Evolutionary conservation across 2,888 invertebrate genomes (phyloP), one percentile per base, ranked within the genome.

Genomic region (Pimpla rufipes): DNA sequence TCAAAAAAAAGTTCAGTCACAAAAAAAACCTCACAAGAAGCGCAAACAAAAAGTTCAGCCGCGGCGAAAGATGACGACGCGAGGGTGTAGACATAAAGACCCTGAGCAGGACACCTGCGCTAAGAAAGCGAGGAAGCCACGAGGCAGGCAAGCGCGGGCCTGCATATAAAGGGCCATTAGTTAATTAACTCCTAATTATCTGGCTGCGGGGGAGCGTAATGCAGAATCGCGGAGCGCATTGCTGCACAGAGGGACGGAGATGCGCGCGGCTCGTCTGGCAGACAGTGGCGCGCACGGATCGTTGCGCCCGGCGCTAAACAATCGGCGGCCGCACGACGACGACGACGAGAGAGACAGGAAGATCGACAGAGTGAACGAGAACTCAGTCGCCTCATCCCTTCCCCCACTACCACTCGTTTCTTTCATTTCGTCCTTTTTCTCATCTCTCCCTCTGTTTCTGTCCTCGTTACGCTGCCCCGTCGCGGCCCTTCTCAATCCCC

Each of bases 121-220:
- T 11, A 55, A 21, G 21, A 16, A 29, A 13, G 35, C 59, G 13
- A 42, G 11, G 40, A 29, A 47, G 42, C n/a, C 35, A 18, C n/a
- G 57, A 10, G 37, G 42, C 52, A 76, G 37, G 74, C 79, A 57
- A 74, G 50, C 18, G 45, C 18, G 76, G 70, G 52, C 40, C 55
- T 85, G 86, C 85, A 84, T 85, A 89, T 89, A 90, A 90, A 90
- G 90, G 90, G 88, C 91, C 91, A 91, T 91, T 91, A 91, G 91
- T 91, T 91, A 91, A 91, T 91, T 91, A 91, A 91, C 91, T 90
- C 88, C 91, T 91, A 91, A 91, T 91, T 91, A 91, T 91, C 89
- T 88, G 88, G 83, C 88, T 88, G 88, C 88, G 87, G 87, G 88
- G 87, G 90, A 90, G 88, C 88, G 88, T 71, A 68, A 79, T 75